phyloP scores from a whole-genome alignment of 2,797 vertebrate genomes.

The Sebastes trivittatus region DNA sequence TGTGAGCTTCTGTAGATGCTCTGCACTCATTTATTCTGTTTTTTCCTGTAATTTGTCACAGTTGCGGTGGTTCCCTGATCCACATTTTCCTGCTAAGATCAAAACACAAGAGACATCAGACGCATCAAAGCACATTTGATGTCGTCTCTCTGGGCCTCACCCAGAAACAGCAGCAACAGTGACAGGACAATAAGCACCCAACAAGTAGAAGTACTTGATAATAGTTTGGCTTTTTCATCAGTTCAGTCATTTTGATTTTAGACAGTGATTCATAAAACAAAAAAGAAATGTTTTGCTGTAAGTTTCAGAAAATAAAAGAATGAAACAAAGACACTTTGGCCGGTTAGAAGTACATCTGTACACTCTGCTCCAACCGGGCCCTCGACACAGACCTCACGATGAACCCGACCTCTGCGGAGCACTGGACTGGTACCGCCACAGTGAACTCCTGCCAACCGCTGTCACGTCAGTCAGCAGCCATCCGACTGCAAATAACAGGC shows the following conservation, averaged over 20 bases:
- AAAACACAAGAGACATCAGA: conserved; percentile 22
- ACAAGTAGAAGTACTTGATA: not conserved
- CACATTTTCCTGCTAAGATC: conserved; percentile 4
- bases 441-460: conserved; percentile 47
- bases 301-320: not conserved
- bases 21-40: not conserved
- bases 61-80: conserved; percentile 4
- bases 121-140: conserved; percentile 17
- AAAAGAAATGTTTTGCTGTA: not conserved
- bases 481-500: conserved; percentile 67
- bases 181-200: not conserved
- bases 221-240: not conserved
- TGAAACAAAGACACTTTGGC: not conserved
- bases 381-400: conserved; percentile 33
- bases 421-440: conserved; percentile 29
- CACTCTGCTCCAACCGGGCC: not conserved
- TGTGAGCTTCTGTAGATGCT: not conserved
- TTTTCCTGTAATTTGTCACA: not conserved
- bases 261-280: not conserved
- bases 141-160: not conserved
- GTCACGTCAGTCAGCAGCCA: conserved; percentile 54
- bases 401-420: conserved; percentile 50
- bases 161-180: conserved; percentile 1
- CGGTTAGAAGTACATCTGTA: not conserved
- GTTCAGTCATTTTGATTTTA: not conserved